These are phyloP conservation scores for Dreissena rostriformis DNA, from an alignment of 1,140 invertebrate genomes.

Conservation along the genomic window DNA sequence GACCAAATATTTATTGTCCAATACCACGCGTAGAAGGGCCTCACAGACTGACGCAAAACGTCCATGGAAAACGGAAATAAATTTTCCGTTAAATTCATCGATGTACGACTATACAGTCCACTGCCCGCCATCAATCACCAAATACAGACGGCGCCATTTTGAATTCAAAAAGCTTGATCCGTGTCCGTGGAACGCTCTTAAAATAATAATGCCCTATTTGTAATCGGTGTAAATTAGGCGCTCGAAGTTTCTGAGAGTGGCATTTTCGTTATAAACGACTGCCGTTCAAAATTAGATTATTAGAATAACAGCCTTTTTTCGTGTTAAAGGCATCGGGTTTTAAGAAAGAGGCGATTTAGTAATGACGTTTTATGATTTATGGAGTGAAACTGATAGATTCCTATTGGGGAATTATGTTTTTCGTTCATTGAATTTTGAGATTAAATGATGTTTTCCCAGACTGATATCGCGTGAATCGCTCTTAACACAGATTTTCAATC, in stretches of 20 bases:
- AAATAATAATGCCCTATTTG: slow-evolving; percentile 51
- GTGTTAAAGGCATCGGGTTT: background rate
- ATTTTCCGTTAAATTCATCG: slow-evolving; percentile 61
- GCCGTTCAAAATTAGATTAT: slow-evolving; percentile 52
- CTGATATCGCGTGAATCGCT: too few relatives aligned
- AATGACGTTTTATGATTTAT: slow-evolving; percentile 31
- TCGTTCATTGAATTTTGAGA: slow-evolving; percentile 41
- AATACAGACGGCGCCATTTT: too few relatives aligned
- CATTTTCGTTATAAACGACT: slow-evolving; percentile 45
- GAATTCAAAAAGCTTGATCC: slow-evolving; percentile 33
- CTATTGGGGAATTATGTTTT: slow-evolving; percentile 10
- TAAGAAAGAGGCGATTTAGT: background rate
- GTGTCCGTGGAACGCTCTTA: slow-evolving; percentile 46
- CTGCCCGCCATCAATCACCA: background rate
- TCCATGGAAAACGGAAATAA: slow-evolving; percentile 54
- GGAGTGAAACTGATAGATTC: slow-evolving; percentile 10
- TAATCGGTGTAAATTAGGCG: slow-evolving; percentile 53
- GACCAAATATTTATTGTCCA: background rate
- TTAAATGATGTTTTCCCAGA: slow-evolving; percentile 18
- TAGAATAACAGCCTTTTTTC: slow-evolving; percentile 29
- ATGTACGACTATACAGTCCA: background rate
- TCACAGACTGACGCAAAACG: slow-evolving; percentile 2
- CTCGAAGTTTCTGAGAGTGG: slow-evolving; percentile 39
- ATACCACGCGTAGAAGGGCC: slow-evolving; percentile 4
- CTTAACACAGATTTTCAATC: too few relatives aligned